Percentiles rank a stretch among this genome's conserved stretches.
Evolutionary conservation across 2,888 invertebrate genomes (phyloP).

Genomic region (Netelia fuscicornis): DNA sequence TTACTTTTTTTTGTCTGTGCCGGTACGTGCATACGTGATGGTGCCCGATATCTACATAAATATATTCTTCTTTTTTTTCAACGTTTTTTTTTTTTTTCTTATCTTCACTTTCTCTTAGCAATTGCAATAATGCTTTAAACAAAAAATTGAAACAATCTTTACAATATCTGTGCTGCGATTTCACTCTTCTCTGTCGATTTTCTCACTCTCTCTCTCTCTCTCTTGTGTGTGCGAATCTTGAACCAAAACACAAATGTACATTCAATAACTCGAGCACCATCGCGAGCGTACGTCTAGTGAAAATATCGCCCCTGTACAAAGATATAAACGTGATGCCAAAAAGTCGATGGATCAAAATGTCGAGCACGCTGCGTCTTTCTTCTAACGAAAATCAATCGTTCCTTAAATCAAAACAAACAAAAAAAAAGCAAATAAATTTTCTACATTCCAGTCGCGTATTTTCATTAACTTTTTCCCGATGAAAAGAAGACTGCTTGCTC

Average conservation of each 20-base stretch:
- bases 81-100: constrained; percentile 21
- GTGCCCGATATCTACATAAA: constrained; percentile 43
- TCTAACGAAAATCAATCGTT: neutral
- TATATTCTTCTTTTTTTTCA: constrained; percentile 10
- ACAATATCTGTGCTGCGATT: constrained; percentile 15
- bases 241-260: neutral
- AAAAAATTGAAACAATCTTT: neutral
- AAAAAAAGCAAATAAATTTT: neutral
- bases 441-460: neutral
- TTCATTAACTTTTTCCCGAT: neutral
- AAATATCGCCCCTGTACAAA: constrained; percentile 61
- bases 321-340: constrained; percentile 33
- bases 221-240: neutral
- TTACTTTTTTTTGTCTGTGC: constrained; percentile 68
- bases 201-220: neutral
- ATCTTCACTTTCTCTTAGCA: constrained; percentile 66
- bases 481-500: constrained; percentile 48
- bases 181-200: constrained; percentile 2
- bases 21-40: constrained; percentile 68
- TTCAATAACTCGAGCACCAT: constrained; percentile 57
- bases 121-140: constrained; percentile 29
- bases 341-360: constrained; percentile 47
- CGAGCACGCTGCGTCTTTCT: constrained; percentile 44
- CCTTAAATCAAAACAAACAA: neutral
- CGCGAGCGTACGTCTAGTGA: constrained; percentile 63